Base-by-base conservation (phyloP, 1,140 invertebrate species). In the Drosophila santomea region DNA sequence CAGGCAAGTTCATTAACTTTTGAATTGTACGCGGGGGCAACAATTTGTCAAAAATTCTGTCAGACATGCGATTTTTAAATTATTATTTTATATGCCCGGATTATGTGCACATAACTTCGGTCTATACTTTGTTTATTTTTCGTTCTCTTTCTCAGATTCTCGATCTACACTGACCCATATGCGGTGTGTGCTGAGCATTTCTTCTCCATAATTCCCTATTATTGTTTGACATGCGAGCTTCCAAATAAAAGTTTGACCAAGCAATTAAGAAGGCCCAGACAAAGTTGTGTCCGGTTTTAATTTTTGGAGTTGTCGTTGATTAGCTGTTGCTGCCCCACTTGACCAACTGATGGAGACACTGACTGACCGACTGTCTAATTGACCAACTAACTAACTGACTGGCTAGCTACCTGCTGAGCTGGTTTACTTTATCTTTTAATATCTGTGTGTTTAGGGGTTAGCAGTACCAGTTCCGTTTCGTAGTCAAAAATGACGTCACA, bases 31-130 rank as follows among this genome's bases (percentile, higher is more conserved):
- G 63, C 73, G 74, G 81, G 74, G 78, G 74, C 74, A 78, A 88
- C 57, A 83, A 88, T 88, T 89, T 88, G 83, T 88, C 83, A 83
- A 83, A 88, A 73, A 81, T 76, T 82, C 66, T 74, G 83, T 88
- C 59, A 54, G 83, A 88, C 84, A 89, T 88, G 83, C 83, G 83
- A 88, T 88, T 77, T 88, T 79, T 67, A 73, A 88, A 89, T 88
- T 89, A 86, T 88, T 63, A 56, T 78, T 73, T 74, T 72, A 54
- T 62, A 73, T 60, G 23, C 48, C 25, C 25, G 15, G 20, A 68
- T 68, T 48, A 73, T 72, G 58, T 75, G 45, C 44, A 64, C 41
- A 72, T 72, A 41, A 52, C 47, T 68, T 72, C 47, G 64, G 38
- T n/a, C 4, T 38, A 25, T 35, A 52, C 47, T 59, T 59, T 52